These are phyloP conservation scores for Sebastiscus tertius DNA, from an alignment of 2,797 vertebrate species.

Conservation along the genomic window DNA sequence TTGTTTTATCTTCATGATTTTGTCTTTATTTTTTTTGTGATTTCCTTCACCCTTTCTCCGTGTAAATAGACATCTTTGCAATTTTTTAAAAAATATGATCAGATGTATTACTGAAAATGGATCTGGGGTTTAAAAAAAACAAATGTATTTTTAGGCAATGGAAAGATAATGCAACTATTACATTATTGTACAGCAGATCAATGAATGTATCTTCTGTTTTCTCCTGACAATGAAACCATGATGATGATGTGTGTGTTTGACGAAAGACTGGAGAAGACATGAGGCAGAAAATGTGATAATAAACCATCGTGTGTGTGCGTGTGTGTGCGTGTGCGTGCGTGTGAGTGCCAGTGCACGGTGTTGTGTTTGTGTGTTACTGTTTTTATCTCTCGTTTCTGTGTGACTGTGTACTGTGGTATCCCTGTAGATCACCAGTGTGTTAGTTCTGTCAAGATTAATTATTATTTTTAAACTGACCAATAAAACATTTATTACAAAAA, in stretches of 20 bases:
- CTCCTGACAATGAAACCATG: slow-evolving; percentile 71
- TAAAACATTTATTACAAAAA: slow-evolving; percentile 77
- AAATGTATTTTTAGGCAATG: slow-evolving; percentile 76
- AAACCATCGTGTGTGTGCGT: slow-evolving; percentile 31
- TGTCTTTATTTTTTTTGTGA: slow-evolving; percentile 53
- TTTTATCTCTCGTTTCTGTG: slow-evolving; percentile 62
- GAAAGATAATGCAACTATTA: slow-evolving; percentile 43
- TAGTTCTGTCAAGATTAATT: slow-evolving; percentile 49
- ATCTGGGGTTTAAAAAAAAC: slow-evolving; percentile 41
- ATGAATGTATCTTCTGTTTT: slow-evolving; percentile 85
- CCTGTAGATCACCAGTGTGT: slow-evolving; percentile 72
- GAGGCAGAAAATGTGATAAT: slow-evolving; percentile 38
- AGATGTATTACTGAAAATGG: slow-evolving; percentile 51
- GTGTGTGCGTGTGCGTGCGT: slow-evolving; percentile 24
- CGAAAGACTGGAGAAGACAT: slow-evolving; percentile 52
- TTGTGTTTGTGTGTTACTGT: slow-evolving; percentile 44
- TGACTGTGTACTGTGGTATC: slow-evolving; percentile 64
- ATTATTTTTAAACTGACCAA: slow-evolving; percentile 69
- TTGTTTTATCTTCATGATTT: slow-evolving; percentile 50
- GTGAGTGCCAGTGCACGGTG: slow-evolving; percentile 39
- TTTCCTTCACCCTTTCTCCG: slow-evolving; percentile 39
- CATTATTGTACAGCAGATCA: slow-evolving; percentile 78
- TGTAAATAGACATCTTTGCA: slow-evolving; percentile 74
- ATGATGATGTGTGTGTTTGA: slow-evolving; percentile 59
- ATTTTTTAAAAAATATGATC: slow-evolving; percentile 65